Base-by-base conservation (phyloP, 2,888 invertebrate species). In the Caenorhabditis angaria region DNA sequence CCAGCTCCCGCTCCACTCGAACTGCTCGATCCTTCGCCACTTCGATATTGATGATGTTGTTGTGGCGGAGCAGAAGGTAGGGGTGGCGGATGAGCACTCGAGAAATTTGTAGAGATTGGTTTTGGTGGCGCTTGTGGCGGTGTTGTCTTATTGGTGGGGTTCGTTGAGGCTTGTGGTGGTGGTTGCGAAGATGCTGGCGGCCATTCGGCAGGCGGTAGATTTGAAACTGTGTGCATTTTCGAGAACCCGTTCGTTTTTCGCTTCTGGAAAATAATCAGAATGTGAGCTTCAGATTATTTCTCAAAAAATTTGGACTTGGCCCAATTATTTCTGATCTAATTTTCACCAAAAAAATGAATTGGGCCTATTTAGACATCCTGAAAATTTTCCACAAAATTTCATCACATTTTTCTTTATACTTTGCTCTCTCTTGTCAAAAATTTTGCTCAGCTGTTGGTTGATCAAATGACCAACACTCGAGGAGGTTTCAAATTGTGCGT, bases 211-310 rank as follows among this genome's bases (percentile, higher is more conserved):
- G 12, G 5, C 14, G 54, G 27, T 10, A 24, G 12, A 3, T 24
- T 27, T 54, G 25, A 27, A 25, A 27, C 54, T 14, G 54, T 54
- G 22, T 54, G 54, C 54, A 54, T 54, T 24, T 51, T 51, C 18
- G 14, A 18, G 18, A 18, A 41, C 41, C 41, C 41, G 41, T 41
- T 41, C n/a, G n/a, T n/a, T n/a, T n/a, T n/a, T n/a, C n/a, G n/a
- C n/a, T n/a, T n/a, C n/a, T n/a, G n/a, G n/a, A n/a, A n/a, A n/a
- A n/a, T n/a, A n/a, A n/a, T n/a, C n/a, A n/a, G n/a, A n/a, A n/a
- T n/a, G n/a, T n/a, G 8, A 10, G 18, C 10, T 41, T 41, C 41
- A 18, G 41, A 41, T 41, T 41, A 18, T 41, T 41, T 14, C 32
- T 32, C 6, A 32, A 32, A 32, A 8, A 5, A 32, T 10, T 8